These are phyloP conservation scores for Sus cebifrons DNA, from an alignment of 2,797 vertebrate species.

Conservation along the genomic window DNA sequence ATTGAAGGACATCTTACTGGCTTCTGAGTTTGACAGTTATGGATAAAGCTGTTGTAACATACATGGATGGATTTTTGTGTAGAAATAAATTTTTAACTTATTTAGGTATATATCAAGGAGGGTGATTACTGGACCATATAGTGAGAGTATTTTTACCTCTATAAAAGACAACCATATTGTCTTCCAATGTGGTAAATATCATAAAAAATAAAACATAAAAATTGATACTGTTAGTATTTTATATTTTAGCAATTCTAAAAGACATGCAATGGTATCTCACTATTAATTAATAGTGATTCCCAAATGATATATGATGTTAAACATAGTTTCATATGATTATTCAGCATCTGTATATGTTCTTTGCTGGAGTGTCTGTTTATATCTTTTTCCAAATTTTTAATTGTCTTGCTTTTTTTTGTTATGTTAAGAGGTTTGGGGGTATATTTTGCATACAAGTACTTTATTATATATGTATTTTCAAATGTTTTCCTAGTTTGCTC, in stretches of 20 bases:
- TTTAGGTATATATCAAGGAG: not conserved
- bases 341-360: not conserved
- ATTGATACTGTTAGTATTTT: not conserved
- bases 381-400: not conserved
- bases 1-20: not conserved
- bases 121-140: not conserved
- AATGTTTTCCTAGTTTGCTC: not conserved
- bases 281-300: not conserved
- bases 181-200: not conserved
- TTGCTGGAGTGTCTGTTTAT: not conserved
- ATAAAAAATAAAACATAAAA: no score
- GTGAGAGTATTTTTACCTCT: not conserved
- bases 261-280: not conserved
- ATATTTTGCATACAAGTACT: not conserved
- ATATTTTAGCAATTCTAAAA: not conserved
- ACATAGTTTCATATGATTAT: not conserved
- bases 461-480: not conserved
- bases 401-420: not conserved
- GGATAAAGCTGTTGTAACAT: not conserved
- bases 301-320: not conserved
- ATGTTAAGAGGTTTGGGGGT: not conserved
- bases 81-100: not conserved
- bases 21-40: not conserved
- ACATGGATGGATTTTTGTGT: not conserved
- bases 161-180: not conserved